phyloP scores from a whole-genome alignment of 2,113 vertebrate species.

The Alligator sinensis region DNA sequence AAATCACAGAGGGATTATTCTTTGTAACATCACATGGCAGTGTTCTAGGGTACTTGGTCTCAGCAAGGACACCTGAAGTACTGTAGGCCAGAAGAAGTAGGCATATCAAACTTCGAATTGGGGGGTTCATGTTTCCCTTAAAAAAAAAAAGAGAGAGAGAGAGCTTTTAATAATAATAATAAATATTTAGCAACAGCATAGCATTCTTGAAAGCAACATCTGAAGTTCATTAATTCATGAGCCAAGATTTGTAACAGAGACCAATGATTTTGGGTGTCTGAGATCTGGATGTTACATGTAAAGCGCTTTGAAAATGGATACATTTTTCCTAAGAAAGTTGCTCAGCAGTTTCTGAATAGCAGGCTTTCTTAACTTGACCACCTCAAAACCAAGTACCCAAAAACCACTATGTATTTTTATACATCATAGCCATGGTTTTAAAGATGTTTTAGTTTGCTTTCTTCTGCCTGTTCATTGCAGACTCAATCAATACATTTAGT shows the following conservation, averaged over 20 bases:
- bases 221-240: neutral
- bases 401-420: neutral
- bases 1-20: slow-evolving; percentile 16
- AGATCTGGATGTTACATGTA: neutral
- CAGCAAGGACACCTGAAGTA: neutral
- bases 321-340: neutral
- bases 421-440: neutral
- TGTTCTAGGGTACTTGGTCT: slow-evolving; percentile 32
- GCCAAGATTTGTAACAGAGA: neutral
- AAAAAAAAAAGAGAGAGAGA: slow-evolving; percentile 15
- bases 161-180: neutral
- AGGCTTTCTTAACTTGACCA: neutral
- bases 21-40: slow-evolving; percentile 75
- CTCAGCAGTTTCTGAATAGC: neutral
- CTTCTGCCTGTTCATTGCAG: neutral
- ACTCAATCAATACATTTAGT: neutral
- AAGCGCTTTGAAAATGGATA: neutral
- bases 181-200: neutral
- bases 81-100: slow-evolving; percentile 31
- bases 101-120: neutral
- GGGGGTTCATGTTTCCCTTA: slow-evolving; percentile 47
- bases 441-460: neutral
- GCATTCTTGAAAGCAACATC: neutral
- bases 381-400: neutral
- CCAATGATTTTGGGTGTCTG: neutral